Base-by-base conservation (phyloP, 2,888 invertebrate species). In the Linnaemya vulpina region DNA sequence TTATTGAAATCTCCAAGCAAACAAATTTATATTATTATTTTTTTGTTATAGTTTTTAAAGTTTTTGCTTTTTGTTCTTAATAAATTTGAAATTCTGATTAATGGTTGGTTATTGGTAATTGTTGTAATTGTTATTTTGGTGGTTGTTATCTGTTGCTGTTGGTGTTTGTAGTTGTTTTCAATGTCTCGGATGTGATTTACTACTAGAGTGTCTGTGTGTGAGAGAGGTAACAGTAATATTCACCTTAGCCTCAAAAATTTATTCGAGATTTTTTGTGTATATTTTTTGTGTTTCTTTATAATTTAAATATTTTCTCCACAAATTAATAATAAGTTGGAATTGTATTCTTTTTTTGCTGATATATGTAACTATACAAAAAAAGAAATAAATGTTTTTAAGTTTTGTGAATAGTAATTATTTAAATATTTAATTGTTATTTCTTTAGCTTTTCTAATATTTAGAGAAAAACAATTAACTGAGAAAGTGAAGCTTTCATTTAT, bases 1-100 rank as follows among this genome's bases (percentile, higher is more conserved):
- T 89, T 87, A 87, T 90, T 90, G 90, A 88, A 91, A 90, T 91
- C 82, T 82, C 90, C 89, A 91, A 91, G 91, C 91, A 90, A 91
- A 91, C 87, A 84, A 84, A 75, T 86, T 86, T 78, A 83, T 84
- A 84, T 77, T 74, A 82, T 76, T 68, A 35, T 55, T 55, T 13
- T 63, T 53, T 53, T 63, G n/a, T n/a, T n/a, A n/a, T n/a, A 40
- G 11, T 38, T 22, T 79, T 65, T 38, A 43, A 65, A 30, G 30
- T n/a, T 65, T 73, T 79, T 79, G 30, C 43, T 43, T 51, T 65
- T 68, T 71, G n/a, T 70, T 74, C 4, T 74, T 75, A 78, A 75
- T 85, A 75, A 80, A 67, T 71, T 82, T 78, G 70, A 85, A 74
- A 85, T 81, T 85, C 67, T 63, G 74, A 62, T 73, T 63, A 81